phyloP scores from a whole-genome alignment of 2,888 invertebrate genomes.

The Tipula confusa region DNA sequence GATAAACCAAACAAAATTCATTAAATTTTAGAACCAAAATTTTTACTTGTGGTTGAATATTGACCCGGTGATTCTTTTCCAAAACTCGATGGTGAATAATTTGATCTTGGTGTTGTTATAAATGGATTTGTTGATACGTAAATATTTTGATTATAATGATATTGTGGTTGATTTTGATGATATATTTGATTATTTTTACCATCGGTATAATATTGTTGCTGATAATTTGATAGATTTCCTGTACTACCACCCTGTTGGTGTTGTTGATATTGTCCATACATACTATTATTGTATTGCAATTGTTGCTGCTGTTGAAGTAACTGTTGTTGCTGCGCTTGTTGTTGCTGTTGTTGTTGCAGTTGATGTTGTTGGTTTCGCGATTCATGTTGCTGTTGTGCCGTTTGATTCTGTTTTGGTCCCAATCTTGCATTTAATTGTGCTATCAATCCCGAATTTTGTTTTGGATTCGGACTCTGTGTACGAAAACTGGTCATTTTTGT shows the following conservation, averaged over 20 bases:
- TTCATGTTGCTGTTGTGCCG: slow-evolving; percentile 38
- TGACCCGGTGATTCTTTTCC: slow-evolving; percentile 37
- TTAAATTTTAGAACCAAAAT: not conserved
- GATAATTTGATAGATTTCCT: slow-evolving; percentile 37
- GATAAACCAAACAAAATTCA: slow-evolving; percentile 34
- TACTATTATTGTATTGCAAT: not conserved
- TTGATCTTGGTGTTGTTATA: slow-evolving; percentile 41
- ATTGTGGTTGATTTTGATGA: slow-evolving; percentile 39
- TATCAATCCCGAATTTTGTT: slow-evolving; percentile 48
- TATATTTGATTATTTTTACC: slow-evolving; percentile 51
- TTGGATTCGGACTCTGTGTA: slow-evolving; percentile 45
- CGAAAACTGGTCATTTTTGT: slow-evolving; percentile 50
- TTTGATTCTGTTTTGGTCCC: slow-evolving; percentile 38
- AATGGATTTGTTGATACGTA: slow-evolving; percentile 51
- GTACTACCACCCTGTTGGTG: slow-evolving; percentile 41
- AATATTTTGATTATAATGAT: slow-evolving; percentile 45
- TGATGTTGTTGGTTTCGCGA: slow-evolving; percentile 33
- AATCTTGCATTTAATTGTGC: slow-evolving; percentile 49
- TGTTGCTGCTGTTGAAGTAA: slow-evolving; percentile 36
- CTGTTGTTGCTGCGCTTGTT: slow-evolving; percentile 36
- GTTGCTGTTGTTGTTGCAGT: slow-evolving; percentile 36
- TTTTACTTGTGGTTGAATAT: slow-evolving; percentile 39
- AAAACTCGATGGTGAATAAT: slow-evolving; percentile 43
- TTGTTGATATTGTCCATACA: slow-evolving; percentile 35
- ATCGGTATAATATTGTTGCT: slow-evolving; percentile 42